Conservation (phyloP, 2,888 invertebrate genomes). For the Habrosyne pyritoides region DNA sequence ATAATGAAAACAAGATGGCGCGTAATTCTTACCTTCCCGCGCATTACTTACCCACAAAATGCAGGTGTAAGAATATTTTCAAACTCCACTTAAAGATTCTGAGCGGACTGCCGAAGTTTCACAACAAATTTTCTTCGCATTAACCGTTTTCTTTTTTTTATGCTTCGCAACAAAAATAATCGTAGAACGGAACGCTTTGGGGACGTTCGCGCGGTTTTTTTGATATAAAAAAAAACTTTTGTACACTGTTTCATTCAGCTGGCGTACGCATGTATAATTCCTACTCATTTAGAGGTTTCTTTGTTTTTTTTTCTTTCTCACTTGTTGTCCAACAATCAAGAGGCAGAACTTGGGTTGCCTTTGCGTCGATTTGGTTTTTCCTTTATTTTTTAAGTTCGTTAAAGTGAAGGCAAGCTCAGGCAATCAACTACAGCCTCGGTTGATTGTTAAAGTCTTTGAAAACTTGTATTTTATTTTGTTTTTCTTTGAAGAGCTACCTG, state of each 20-base stretch:
- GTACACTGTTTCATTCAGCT: conserved; percentile 33
- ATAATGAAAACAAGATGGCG: conserved; percentile 19
- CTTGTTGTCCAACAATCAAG: conserved; percentile 44
- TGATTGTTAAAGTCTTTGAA: conserved; percentile 10
- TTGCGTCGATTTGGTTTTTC: conserved; percentile 38
- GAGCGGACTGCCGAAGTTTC: conserved; percentile 32
- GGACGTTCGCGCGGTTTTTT: conserved; percentile 7
- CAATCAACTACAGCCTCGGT: conserved; percentile 45
- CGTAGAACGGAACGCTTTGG: conserved; percentile 6
- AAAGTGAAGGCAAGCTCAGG: conserved; percentile 34
- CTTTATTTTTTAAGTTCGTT: conserved; percentile 51
- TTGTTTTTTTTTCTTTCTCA: conserved; percentile 29
- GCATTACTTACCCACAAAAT: conserved; percentile 22
- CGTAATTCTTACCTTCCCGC: conserved; percentile 11
- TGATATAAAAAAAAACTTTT: conserved; percentile 1
- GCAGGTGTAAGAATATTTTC: conserved; percentile 36
- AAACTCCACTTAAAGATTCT: conserved; percentile 41
- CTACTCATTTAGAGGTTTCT: conserved; percentile 46
- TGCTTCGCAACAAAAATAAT: conserved; percentile 4
- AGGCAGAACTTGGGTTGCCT: conserved; percentile 34
- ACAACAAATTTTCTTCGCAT: conserved; percentile 36
- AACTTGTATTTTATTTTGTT: conserved; percentile 11
- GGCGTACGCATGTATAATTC: conserved; percentile 63
- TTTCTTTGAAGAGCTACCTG: conserved; percentile 5
- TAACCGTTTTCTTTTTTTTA: conserved; percentile 24